These are phyloP conservation scores for Manis pentadactyla DNA, from an alignment of 2,797 vertebrate genomes.

Conservation along the genomic window DNA sequence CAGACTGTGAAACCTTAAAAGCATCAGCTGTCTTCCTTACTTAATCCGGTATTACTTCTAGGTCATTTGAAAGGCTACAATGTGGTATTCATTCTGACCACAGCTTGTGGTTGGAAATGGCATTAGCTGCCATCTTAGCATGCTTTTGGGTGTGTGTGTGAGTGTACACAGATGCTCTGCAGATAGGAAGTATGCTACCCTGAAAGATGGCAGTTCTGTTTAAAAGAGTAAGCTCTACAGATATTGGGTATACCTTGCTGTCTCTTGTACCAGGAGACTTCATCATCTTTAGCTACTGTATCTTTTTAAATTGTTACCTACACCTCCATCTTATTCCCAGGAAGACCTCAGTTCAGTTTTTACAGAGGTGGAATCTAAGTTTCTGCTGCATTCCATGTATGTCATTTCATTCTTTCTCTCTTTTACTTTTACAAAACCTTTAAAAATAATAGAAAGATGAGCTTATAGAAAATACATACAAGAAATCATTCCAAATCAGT, in stretches of 20 bases:
- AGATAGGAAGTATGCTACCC: background rate
- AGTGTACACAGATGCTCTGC: background rate
- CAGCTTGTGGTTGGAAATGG: background rate
- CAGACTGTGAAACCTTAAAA: background rate
- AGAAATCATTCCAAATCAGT: background rate
- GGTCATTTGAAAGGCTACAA: background rate
- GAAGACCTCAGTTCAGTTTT: background rate
- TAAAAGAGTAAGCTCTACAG: background rate
- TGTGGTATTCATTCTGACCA: background rate
- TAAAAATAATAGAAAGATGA: background rate
- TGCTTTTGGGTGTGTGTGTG: fast-evolving
- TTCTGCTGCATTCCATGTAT: background rate
- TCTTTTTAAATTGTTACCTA: background rate
- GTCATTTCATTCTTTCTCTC: background rate
- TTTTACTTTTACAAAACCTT: conserved; percentile 21
- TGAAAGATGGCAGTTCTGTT: background rate
- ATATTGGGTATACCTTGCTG: background rate
- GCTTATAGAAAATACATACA: background rate
- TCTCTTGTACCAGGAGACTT: background rate
- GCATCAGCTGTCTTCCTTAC: background rate
- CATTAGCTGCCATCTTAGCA: background rate
- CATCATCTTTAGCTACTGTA: background rate
- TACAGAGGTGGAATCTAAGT: background rate
- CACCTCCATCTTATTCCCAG: background rate
- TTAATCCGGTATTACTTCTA: background rate